Percentiles rank a stretch among this genome's conserved stretches.
Evolutionary conservation across 1,140 invertebrate genomes (phyloP).

Genomic region (Drosophila aff.): DNA sequence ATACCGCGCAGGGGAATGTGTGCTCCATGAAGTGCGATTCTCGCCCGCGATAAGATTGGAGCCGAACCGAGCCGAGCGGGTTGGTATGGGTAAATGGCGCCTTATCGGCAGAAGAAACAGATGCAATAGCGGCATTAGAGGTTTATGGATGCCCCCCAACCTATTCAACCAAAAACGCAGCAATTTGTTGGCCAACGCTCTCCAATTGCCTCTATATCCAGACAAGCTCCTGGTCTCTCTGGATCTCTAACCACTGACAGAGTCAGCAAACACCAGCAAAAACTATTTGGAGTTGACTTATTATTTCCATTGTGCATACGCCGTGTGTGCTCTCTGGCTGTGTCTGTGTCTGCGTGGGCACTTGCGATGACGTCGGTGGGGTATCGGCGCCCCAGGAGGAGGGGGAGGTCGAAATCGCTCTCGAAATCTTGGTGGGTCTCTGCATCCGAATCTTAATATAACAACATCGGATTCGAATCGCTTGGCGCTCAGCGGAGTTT

Average conservation of each 20-base stretch:
- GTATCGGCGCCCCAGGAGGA: constrained; percentile 14
- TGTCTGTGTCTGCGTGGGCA: constrained; percentile 35
- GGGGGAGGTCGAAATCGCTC: constrained; percentile 5
- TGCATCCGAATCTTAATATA: constrained; percentile 13
- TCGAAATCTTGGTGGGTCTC: constrained; percentile 14
- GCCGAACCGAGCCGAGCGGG: constrained; percentile 14
- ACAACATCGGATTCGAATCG: constrained; percentile 1
- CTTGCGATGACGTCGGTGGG: constrained; percentile 40
- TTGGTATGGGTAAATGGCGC: constrained; percentile 34
- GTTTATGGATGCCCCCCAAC: constrained; percentile 38
- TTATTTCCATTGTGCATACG: constrained; percentile 60
- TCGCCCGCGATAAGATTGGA: constrained; percentile 17
- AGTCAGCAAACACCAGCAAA: constrained; percentile 44
- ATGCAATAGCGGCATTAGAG: not conserved
- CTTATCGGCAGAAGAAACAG: constrained; percentile 52
- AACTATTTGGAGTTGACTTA: constrained; percentile 54
- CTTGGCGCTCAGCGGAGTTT: constrained; percentile 9
- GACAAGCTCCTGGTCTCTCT: not conserved
- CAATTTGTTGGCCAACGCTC: constrained; percentile 25
- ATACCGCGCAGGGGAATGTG: constrained; percentile 21
- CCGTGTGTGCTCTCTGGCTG: constrained; percentile 19
- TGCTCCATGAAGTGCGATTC: constrained; percentile 8
- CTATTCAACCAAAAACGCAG: constrained; percentile 60
- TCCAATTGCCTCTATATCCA: constrained; percentile 3
- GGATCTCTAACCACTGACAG: constrained; percentile 6